phyloP scores from a whole-genome alignment of 2,113 vertebrate species.

The Archocentrus centrarchus region DNA sequence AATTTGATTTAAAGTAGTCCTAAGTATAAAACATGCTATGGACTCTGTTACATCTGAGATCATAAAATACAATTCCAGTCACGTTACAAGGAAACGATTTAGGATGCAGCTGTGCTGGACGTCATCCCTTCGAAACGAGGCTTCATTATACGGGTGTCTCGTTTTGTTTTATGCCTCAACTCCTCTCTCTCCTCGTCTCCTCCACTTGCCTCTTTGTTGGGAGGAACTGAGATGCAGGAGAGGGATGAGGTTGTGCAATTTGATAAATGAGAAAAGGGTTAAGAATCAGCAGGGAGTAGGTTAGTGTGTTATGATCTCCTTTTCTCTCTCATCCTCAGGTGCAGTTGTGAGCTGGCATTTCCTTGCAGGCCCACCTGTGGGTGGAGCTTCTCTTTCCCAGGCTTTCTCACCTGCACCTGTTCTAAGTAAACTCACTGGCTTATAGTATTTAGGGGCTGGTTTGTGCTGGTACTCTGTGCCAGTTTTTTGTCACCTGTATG shows the following conservation, averaged over 20 bases:
- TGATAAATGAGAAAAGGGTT: not conserved
- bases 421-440: not conserved
- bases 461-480: not conserved
- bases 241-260: not conserved
- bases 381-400: not conserved
- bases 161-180: not conserved
- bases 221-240: not conserved
- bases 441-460: not conserved
- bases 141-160: not conserved
- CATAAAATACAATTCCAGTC: not conserved
- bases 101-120: not conserved
- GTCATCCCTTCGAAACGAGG: not conserved
- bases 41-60: not conserved
- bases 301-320: not conserved
- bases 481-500: not conserved
- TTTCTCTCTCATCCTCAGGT: too few relatives aligned
- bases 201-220: not conserved
- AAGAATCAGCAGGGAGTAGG: not conserved
- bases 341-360: too few relatives aligned
- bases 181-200: not conserved
- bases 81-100: not conserved
- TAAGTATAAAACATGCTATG: not conserved
- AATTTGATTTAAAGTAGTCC: not conserved
- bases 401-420: not conserved
- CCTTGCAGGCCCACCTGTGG: too few relatives aligned